Percentiles rank a stretch among this genome's conserved stretches.
Evolutionary conservation across 2,113 vertebrate species (phyloP).

Genomic region (Nicator chloris): DNA sequence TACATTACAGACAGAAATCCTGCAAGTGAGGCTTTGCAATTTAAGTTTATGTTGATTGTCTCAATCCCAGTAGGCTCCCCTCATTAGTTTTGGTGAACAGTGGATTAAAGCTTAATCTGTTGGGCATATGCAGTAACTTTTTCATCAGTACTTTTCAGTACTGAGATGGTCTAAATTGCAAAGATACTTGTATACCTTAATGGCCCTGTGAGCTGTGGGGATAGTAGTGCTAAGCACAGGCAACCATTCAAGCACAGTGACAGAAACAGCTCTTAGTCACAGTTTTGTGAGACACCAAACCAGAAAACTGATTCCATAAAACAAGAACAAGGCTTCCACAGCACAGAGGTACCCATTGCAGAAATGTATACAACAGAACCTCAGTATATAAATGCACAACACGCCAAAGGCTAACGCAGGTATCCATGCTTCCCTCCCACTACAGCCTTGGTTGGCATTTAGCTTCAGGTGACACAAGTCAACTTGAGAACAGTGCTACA

Average conservation of each 20-base stretch:
- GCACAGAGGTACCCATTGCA: not conserved
- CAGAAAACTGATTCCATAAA: not conserved
- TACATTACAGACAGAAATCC: not conserved
- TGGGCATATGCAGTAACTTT: not conserved
- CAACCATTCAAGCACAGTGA: not conserved
- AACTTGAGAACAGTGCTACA: not conserved
- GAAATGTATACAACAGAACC: not conserved
- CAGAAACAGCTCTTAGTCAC: not conserved
- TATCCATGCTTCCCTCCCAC: not conserved
- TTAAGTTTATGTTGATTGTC: not conserved
- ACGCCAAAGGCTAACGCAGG: not conserved
- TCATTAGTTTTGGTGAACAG: not conserved
- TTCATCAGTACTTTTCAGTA: not conserved
- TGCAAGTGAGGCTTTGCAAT: not conserved
- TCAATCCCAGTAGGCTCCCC: not conserved
- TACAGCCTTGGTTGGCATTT: not conserved
- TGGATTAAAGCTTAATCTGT: not conserved
- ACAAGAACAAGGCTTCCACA: not conserved
- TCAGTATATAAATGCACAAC: not conserved
- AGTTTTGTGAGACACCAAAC: not conserved
- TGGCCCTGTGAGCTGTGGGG: not conserved
- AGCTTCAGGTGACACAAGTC: not conserved
- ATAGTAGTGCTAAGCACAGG: not conserved
- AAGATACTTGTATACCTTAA: not conserved
- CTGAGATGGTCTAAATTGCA: not conserved